Conservation (phyloP, 2,113 vertebrate genomes). For the Capreolus pygargus region DNA sequence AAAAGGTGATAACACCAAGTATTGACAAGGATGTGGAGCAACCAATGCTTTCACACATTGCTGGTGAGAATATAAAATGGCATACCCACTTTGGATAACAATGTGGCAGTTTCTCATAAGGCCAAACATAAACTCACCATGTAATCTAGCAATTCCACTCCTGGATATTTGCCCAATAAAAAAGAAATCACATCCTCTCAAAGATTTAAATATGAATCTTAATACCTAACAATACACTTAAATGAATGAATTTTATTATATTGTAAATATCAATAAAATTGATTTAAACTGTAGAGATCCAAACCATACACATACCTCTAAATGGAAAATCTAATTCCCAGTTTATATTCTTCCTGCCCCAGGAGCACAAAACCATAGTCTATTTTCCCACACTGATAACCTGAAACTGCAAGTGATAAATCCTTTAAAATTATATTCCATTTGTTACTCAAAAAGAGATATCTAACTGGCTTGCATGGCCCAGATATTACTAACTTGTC, state of each 20-base stretch:
- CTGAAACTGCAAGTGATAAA: not conserved
- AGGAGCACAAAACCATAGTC: not conserved
- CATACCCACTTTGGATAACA: not conserved
- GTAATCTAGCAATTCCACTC: not conserved
- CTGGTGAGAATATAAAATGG: not conserved
- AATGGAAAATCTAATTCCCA: not conserved
- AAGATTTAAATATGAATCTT: not conserved
- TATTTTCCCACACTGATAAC: not conserved
- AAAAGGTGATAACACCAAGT: not conserved
- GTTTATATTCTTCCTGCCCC: not conserved
- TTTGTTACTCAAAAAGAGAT: not conserved
- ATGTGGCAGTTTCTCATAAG: not conserved
- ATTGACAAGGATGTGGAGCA: not conserved
- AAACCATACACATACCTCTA: not conserved
- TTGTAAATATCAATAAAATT: not conserved
- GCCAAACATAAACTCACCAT: not conserved
- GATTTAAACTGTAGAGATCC: conserved; percentile 1
- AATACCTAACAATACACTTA: not conserved
- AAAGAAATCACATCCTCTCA: not conserved
- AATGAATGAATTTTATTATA: not conserved
- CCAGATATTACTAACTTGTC: not conserved
- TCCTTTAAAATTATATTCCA: not conserved
- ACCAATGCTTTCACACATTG: not conserved
- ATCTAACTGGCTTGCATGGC: not conserved
- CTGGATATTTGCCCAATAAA: not conserved